Percentiles rank a stretch among this genome's conserved stretches.
These are phyloP conservation scores for Pachyuromys duprasi DNA, from an alignment of 2,797 vertebrate species.

Conservation along the genomic window DNA sequence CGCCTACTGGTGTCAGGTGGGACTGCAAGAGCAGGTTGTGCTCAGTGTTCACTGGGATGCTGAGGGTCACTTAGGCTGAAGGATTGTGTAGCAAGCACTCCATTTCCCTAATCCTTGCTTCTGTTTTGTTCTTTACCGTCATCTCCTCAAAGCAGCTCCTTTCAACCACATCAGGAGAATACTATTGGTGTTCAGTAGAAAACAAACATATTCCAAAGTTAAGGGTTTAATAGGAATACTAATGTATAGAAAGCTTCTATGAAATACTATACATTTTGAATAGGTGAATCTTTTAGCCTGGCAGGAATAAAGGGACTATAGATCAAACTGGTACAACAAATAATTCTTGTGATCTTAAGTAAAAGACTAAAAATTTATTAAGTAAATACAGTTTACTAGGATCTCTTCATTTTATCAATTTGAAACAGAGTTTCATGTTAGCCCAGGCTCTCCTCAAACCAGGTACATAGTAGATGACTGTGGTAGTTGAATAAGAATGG, in stretches of 20 bases:
- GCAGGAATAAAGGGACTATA: not conserved
- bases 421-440: not conserved
- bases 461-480: not conserved
- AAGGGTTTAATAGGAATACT: not conserved
- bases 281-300: not conserved
- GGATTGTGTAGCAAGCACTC: not conserved
- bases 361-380: not conserved
- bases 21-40: not conserved
- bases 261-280: slow-evolving; percentile 27
- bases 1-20: not conserved
- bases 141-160: not conserved
- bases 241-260: slow-evolving; percentile 21
- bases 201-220: slow-evolving; percentile 34
- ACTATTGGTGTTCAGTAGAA: slow-evolving; percentile 22
- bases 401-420: not conserved
- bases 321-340: slow-evolving; percentile 9
- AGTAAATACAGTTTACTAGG: not conserved
- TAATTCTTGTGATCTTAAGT: slow-evolving; percentile 24
- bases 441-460: not conserved
- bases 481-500: not conserved
- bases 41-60: not conserved
- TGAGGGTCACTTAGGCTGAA: not conserved
- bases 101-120: too few species aligned
- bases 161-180: slow-evolving; percentile 48
- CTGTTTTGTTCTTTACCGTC: not conserved